Base-by-base conservation (phyloP, 2,797 vertebrate species). In the Vireo griseus region DNA sequence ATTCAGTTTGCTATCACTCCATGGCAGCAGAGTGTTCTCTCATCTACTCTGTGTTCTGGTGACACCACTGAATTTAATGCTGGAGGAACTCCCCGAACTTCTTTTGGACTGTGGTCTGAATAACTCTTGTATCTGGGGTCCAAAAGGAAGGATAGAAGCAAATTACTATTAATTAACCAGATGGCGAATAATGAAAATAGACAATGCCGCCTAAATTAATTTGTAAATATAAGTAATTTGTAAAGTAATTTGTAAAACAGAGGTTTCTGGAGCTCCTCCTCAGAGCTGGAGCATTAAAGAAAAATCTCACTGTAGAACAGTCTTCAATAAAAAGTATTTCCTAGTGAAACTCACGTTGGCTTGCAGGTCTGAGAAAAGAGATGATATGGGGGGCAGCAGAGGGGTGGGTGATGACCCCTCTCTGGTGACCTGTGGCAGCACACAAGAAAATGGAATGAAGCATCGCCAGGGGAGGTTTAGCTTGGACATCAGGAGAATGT, bases 11-110 rank as follows among this genome's bases (percentile, higher is more conserved):
- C 40, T 31, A 57, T 84, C 29, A 37, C 3, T 40, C 28, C 29
- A 0, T 6, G 24, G 54, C 1, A 39, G n/a, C 0, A 0, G 39
- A 54, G 14, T 62, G 55, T 52, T 65, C 29, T 57, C 8, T 63
- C 31, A 31, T 11, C 16, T 59, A 20, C 10, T 69, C 62, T 74
- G 16, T 57, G 31, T 47, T 72, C 33, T 63, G 79, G 51, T n/a
- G 73, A 59, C 5, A 8, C 22, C 19, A 25, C 13, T 63, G 37
- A 24, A 40, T 42, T 75, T 62, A 59, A 42, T 1, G 3, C 37
- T 28, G 35, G 26, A 91, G 6, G 13, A 87, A 78, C 11, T 24
- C 20, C 50, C 33, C 72, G 18, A 71, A 37, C 12, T 59, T 57
- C 48, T 69, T 77, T 45, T 72, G 14, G 14, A 44, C n/a, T 90